These are phyloP conservation scores for Tamias sibiricus DNA, from an alignment of 2,113 vertebrate species.

Conservation along the genomic window DNA sequence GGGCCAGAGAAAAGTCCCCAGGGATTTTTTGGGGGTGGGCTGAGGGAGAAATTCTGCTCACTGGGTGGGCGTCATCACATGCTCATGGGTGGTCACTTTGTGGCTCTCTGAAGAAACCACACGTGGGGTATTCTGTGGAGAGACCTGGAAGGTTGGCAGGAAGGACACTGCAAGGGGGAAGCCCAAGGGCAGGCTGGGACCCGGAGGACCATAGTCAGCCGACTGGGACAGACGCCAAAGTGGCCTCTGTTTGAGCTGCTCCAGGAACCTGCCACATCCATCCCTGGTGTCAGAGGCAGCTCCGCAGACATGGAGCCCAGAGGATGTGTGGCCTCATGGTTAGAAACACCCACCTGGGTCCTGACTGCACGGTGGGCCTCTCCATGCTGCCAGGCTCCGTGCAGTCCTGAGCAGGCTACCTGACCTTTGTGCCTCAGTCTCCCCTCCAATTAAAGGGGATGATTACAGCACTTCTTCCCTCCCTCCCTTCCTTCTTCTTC, in stretches of 20 bases:
- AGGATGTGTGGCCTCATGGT: not conserved
- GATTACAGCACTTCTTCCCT: not conserved
- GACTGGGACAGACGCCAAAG: not conserved
- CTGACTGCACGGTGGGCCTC: not conserved
- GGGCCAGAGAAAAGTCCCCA: not conserved
- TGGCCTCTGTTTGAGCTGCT: too few species aligned
- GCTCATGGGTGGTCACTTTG: not conserved
- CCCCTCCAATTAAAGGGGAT: not conserved
- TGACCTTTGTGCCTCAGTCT: not conserved
- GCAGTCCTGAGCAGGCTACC: not conserved
- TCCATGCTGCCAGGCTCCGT: not conserved
- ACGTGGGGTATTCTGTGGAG: rapidly evolving
- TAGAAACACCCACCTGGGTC: not conserved
- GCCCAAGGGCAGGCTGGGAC: not conserved
- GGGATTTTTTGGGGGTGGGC: not conserved
- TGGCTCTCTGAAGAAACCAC: not conserved
- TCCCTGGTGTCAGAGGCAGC: not conserved
- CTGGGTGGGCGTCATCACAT: not conserved
- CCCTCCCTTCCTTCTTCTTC: too few species aligned
- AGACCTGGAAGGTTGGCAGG: not conserved
- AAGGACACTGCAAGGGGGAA: not conserved
- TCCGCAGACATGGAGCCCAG: not conserved
- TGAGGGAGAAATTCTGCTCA: not conserved
- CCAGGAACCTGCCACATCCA: not conserved
- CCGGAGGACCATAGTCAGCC: not conserved